These are phyloP conservation scores for Ypsolopha scabrella DNA, from an alignment of 2,888 invertebrate species.

Conservation along the genomic window DNA sequence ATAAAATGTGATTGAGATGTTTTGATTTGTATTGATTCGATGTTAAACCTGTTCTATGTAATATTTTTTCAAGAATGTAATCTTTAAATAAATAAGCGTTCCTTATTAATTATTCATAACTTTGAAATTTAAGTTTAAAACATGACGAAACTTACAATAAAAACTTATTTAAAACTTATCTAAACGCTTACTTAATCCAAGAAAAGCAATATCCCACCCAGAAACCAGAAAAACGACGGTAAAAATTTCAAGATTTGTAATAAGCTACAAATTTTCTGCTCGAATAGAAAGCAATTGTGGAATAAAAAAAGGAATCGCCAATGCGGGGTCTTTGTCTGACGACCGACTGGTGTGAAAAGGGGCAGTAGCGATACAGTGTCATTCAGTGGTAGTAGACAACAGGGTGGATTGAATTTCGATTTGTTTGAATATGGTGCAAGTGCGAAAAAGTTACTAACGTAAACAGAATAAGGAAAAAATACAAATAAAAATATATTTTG, in stretches of 20 bases:
- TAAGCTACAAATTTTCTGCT: conserved; percentile 1
- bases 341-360: not conserved
- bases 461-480: too few relatives aligned
- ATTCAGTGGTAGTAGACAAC: not conserved
- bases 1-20: not conserved
- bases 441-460: too few relatives aligned
- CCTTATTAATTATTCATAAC: too few relatives aligned
- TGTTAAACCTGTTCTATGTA: not conserved
- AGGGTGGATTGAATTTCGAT: too few relatives aligned
- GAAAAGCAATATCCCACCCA: too few relatives aligned
- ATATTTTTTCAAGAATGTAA: not conserved
- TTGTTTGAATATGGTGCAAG: too few relatives aligned
- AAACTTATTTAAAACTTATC: too few relatives aligned
- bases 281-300: not conserved
- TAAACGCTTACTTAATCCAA: too few relatives aligned
- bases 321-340: not conserved
- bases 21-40: not conserved
- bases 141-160: too few relatives aligned
- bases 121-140: too few relatives aligned
- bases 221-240: too few relatives aligned
- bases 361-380: not conserved
- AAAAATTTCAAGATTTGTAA: not conserved
- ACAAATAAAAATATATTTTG: too few relatives aligned
- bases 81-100: not conserved
- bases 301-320: not conserved